Base-by-base conservation (phyloP, 2,797 vertebrate species). In the Lateolabrax maculatus region DNA sequence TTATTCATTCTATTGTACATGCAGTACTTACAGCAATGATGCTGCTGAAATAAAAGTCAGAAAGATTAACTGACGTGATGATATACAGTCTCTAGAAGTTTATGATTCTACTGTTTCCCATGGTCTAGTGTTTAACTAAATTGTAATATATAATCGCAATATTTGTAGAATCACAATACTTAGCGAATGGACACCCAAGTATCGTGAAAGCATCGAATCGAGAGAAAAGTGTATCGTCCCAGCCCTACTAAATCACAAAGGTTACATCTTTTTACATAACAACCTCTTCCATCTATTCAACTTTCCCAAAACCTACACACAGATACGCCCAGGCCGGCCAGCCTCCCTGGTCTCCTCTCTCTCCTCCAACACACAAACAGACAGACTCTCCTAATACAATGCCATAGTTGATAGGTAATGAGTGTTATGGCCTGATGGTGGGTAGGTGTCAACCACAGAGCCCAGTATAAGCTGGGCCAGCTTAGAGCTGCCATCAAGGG, bases 401-500 rank as follows among this genome's bases (percentile, higher is more conserved):
- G 39, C 43, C 67, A 56, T 23, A 75, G 37, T 64, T 84, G 66
- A 84, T 78, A 63, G 57, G 62, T 79, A 69, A 81, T 77, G 71
- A 75, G 49, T 71, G 46, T n/a, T 62, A 41, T 52, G 71, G 44
- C 44, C 55, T 74, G 77, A 84, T 83, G 53, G 83, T 85, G 57
- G 62, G 68, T 53, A 80, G 80, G 75, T 84, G 75, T 90, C 49
- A 76, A 76, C 53, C 63, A 58, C 71, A 80, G 52, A 84, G 67
- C 48, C 76, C 31, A 56, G 69, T 77, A 70, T 84, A 81, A 89
- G 65, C 71, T 75, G 23, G 41, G 37, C 36, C 56, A 73, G 68
- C 55, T 84, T 83, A 77, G 41, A 67, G 69, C 71, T 83, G 58
- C 81, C 75, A 81, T 76, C 66, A 51, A 72, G 58, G 70, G 75